These are phyloP conservation scores for Pionites leucogaster DNA, from an alignment of 2,113 vertebrate species.

Conservation along the genomic window DNA sequence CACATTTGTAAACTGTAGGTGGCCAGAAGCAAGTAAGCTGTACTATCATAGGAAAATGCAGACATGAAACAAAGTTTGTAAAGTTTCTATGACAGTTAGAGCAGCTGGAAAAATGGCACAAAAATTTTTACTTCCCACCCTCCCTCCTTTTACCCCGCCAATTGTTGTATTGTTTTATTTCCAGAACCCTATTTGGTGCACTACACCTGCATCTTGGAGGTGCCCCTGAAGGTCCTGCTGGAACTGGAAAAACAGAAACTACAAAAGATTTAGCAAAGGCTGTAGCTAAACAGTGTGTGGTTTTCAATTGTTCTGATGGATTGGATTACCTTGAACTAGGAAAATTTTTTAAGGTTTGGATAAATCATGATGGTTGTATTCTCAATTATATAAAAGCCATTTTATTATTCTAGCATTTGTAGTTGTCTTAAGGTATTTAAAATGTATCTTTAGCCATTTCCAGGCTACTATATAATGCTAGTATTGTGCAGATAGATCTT, in stretches of 20 bases:
- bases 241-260: slow-evolving; percentile 91
- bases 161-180: not conserved
- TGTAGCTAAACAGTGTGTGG: slow-evolving; percentile 89
- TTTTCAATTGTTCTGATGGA: slow-evolving; percentile 93
- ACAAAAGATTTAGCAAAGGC: slow-evolving; percentile 93
- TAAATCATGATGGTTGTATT: not conserved
- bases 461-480: not conserved
- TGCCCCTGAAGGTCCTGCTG: slow-evolving; percentile 90
- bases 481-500: not conserved
- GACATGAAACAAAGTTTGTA: not conserved
- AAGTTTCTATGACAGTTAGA: not conserved
- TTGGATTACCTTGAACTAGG: slow-evolving; percentile 90
- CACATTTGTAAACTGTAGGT: not conserved
- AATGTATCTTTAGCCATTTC: not conserved
- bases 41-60: not conserved
- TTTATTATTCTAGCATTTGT: not conserved
- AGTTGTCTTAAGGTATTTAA: not conserved
- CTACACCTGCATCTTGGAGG: slow-evolving; percentile 88
- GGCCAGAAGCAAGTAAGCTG: not conserved
- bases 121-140: not conserved
- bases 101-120: not conserved
- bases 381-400: not conserved
- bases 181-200: slow-evolving; percentile 89
- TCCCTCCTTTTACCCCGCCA: not conserved
- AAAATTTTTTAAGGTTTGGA: slow-evolving; percentile 90